A percentile compares a stretch with the other conserved stretches of the same genome.
phyloP scores from a whole-genome alignment of 1,140 invertebrate genomes.

The Drosophila pseudoobscura region DNA sequence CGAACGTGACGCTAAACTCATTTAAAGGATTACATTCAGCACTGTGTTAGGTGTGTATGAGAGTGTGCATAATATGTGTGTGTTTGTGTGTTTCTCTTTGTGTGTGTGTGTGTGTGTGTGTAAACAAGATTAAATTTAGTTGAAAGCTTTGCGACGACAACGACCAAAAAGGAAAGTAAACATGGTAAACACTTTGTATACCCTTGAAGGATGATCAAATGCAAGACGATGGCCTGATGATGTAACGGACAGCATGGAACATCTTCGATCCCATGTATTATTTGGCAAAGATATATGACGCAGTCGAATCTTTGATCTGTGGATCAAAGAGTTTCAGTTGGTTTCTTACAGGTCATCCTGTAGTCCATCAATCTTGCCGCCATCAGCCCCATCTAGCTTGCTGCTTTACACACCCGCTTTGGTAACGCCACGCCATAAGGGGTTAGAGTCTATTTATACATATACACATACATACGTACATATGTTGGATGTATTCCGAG shows the following conservation, averaged over 20 bases:
- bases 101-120: conserved; percentile 38
- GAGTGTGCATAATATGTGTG: conserved; percentile 1
- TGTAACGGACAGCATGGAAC: too few relatives aligned
- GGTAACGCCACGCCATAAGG: conserved; percentile 15
- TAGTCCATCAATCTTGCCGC: too few relatives aligned
- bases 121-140: conserved; percentile 78
- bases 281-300: too few relatives aligned
- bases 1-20: conserved; percentile 81
- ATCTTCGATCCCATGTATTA: too few relatives aligned
- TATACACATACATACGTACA: conserved; percentile 12
- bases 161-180: conserved; percentile 43
- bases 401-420: background rate
- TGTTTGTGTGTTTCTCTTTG: background rate
- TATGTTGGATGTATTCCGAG: conserved; percentile 22
- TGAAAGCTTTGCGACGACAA: conserved; percentile 56
- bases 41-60: conserved; percentile 54
- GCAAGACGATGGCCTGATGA: too few relatives aligned
- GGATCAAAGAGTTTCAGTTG: too few relatives aligned
- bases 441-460: conserved; percentile 59
- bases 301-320: too few relatives aligned
- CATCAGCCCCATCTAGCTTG: too few relatives aligned
- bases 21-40: conserved; percentile 77
- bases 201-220: background rate
- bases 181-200: conserved; percentile 52
- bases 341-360: too few relatives aligned